phyloP scores from a whole-genome alignment of 2,113 vertebrate genomes.

The Hipposideros armiger region DNA sequence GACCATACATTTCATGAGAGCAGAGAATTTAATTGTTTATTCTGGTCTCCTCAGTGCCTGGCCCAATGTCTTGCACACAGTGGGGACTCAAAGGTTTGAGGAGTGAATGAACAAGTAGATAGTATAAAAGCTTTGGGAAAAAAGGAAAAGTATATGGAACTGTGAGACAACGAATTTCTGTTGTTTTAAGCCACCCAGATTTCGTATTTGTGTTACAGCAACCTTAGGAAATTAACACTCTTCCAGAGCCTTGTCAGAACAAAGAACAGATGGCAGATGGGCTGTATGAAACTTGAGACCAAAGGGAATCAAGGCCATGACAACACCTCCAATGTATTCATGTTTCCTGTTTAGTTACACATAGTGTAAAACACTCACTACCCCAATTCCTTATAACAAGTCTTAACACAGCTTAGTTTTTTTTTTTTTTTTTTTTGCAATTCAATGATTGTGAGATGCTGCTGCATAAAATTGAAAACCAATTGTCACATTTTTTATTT shows the following conservation, averaged over 20 bases:
- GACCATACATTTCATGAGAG: not conserved
- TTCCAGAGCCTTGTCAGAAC: not conserved
- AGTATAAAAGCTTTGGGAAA: not conserved
- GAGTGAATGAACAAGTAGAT: not conserved
- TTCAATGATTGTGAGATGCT: not conserved
- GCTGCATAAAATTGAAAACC: constrained; percentile 7
- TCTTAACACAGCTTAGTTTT: not conserved
- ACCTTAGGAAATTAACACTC: not conserved
- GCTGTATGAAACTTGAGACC: not conserved
- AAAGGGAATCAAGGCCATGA: not conserved
- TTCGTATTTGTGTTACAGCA: not conserved
- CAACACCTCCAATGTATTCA: rapidly evolving
- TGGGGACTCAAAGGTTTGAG: not conserved
- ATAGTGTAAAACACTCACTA: no score
- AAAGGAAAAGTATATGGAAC: not conserved
- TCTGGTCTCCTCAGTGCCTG: not conserved
- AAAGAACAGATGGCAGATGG: not conserved
- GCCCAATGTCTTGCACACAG: not conserved
- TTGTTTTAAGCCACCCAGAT: not conserved
- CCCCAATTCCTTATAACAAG: not conserved
- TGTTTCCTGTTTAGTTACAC: not conserved
- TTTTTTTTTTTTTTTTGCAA: not conserved
- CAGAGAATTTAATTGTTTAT: not conserved
- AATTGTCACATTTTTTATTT: not conserved
- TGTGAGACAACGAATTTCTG: not conserved